phyloP scores from a whole-genome alignment of 2,888 invertebrate species.

The Pollenia amentaria region DNA sequence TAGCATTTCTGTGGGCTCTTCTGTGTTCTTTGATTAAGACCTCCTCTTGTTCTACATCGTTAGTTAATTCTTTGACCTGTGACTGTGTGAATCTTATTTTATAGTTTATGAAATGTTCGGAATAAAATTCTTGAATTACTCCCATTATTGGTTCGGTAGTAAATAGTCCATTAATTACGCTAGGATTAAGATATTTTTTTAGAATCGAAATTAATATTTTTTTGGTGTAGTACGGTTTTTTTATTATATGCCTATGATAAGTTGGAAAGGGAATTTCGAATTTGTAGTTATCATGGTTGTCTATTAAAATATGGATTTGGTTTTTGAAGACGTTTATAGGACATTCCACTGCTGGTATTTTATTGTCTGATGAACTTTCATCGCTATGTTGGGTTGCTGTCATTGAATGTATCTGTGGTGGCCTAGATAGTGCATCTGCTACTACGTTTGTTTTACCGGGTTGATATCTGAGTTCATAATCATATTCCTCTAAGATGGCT shows the following conservation, averaged over 20 bases:
- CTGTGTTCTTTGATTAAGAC: no score
- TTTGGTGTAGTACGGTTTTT: slow-evolving; percentile 21
- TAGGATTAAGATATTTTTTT: not conserved
- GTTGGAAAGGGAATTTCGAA: slow-evolving; percentile 57
- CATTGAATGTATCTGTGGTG: slow-evolving; percentile 16
- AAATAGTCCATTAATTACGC: slow-evolving; percentile 27
- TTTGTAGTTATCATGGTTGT: slow-evolving; percentile 27
- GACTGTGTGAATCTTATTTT: slow-evolving; percentile 46
- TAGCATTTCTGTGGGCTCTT: no score
- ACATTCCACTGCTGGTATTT: not conserved
- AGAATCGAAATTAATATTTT: not conserved
- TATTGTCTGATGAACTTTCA: slow-evolving; percentile 48
- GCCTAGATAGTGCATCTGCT: slow-evolving; percentile 8
- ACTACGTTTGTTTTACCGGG: not conserved
- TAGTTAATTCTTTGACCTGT: slow-evolving; percentile 25
- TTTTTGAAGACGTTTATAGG: slow-evolving; percentile 62
- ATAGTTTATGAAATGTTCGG: slow-evolving; percentile 40
- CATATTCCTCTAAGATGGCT: not conserved
- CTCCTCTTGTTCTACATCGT: no score
- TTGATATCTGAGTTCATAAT: slow-evolving; percentile 3
- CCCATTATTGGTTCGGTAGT: slow-evolving; percentile 46
- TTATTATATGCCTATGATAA: slow-evolving; percentile 50
- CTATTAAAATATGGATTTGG: slow-evolving; percentile 23
- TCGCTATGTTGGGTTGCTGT: slow-evolving; percentile 49
- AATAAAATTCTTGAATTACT: slow-evolving; percentile 47